These are phyloP conservation scores for Drosophila peninsularis DNA, from an alignment of 2,888 invertebrate genomes.

Conservation along the genomic window DNA sequence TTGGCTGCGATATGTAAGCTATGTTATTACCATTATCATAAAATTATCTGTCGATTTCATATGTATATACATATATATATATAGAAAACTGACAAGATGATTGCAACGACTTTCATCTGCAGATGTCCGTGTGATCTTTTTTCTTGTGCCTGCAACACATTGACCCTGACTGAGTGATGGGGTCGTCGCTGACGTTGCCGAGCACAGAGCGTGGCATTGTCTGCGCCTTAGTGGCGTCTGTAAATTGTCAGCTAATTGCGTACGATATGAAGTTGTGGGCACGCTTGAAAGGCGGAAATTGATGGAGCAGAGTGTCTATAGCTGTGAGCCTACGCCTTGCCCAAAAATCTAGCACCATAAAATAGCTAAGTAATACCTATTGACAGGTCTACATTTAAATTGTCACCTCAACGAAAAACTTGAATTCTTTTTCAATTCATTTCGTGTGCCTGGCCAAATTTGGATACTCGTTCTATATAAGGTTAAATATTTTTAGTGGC, in stretches of 20 bases:
- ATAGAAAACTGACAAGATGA: slow-evolving; percentile 12
- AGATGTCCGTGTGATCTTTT: slow-evolving; percentile 39
- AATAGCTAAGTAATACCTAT: slow-evolving; percentile 49
- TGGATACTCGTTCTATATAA: slow-evolving; percentile 40
- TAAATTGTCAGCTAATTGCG: slow-evolving; percentile 60
- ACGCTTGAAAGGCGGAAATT: slow-evolving; percentile 57
- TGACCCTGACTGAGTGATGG: slow-evolving; percentile 63
- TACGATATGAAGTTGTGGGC: slow-evolving; percentile 14
- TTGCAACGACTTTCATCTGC: slow-evolving; percentile 42
- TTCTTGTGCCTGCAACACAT: slow-evolving; percentile 62
- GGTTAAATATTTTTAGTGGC: slow-evolving; percentile 56
- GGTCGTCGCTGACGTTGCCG: slow-evolving; percentile 23
- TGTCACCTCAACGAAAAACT: slow-evolving; percentile 62
- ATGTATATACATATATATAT: slow-evolving; percentile 6
- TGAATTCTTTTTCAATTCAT: slow-evolving; percentile 54
- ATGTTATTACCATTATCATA: slow-evolving; percentile 54
- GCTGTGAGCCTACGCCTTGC: slow-evolving; percentile 27
- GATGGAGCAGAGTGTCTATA: neutral
- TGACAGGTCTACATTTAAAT: slow-evolving; percentile 68
- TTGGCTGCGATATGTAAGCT: slow-evolving; percentile 16
- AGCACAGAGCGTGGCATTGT: slow-evolving; percentile 64
- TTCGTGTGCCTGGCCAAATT: slow-evolving; percentile 59
- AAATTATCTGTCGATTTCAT: slow-evolving; percentile 50
- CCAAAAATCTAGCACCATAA: slow-evolving; percentile 37
- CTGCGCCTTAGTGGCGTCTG: slow-evolving; percentile 46